Conservation (phyloP, 2,888 invertebrate species). For the Spilarctia lutea region DNA sequence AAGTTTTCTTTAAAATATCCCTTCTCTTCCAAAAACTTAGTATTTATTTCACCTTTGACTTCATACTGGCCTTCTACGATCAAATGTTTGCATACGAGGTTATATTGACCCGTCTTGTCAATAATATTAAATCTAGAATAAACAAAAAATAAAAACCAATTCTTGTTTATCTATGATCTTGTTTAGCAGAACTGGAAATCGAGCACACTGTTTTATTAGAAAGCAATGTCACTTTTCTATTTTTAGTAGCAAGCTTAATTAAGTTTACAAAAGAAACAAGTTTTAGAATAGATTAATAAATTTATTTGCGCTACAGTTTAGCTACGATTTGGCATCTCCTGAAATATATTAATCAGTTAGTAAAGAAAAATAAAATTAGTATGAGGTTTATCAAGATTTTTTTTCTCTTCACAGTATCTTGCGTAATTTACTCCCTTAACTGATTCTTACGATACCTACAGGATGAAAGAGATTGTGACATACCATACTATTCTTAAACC, state of each 20-base stretch:
- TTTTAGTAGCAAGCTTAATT: no score
- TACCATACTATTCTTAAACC: no score
- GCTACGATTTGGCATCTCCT: neutral
- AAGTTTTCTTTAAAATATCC: neutral
- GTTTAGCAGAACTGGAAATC: neutral
- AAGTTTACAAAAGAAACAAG: neutral
- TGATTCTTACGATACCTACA: no score
- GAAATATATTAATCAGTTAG: no score
- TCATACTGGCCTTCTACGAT: slow-evolving; percentile 9
- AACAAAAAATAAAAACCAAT: neutral
- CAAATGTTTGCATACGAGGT: slow-evolving; percentile 5
- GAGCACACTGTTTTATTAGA: neutral
- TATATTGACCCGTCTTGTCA: neutral
- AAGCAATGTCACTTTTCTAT: no score
- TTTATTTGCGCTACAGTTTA: neutral
- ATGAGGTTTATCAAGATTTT: neutral
- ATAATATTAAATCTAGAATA: neutral
- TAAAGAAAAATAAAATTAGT: no score
- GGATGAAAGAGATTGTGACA: no score
- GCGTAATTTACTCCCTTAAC: no score
- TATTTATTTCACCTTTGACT: neutral
- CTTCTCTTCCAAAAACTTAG: neutral
- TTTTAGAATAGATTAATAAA: neutral
- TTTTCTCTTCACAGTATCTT: no score
- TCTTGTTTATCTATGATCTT: neutral